Conservation (phyloP, 1,140 invertebrate genomes). For the Platorchestia sp. region DNA sequence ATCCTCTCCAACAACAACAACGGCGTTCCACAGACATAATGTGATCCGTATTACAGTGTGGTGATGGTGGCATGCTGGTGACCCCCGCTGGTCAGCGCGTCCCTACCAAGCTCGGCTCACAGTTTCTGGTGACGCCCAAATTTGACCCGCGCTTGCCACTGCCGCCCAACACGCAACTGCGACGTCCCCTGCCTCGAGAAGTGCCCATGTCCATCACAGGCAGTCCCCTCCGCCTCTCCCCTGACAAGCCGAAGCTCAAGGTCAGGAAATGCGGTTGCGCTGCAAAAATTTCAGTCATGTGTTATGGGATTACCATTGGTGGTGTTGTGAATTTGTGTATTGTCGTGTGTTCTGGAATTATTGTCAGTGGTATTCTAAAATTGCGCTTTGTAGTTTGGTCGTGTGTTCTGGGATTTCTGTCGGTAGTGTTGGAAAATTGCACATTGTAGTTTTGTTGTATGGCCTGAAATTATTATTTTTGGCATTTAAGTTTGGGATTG, state of each 20-base stretch:
- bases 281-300: not conserved
- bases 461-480: too few species aligned
- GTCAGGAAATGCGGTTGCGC: not conserved
- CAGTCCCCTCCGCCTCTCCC: constrained; percentile 9
- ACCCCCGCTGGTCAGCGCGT: constrained; percentile 27
- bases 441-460: too few species aligned
- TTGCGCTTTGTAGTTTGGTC: not conserved
- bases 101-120: not conserved
- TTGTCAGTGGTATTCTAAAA: not conserved
- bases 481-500: too few species aligned
- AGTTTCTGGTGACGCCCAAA: constrained; percentile 4
- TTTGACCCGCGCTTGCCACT: constrained; percentile 10
- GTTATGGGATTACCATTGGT: not conserved
- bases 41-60: too few species aligned
- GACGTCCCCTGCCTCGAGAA: constrained; percentile 19
- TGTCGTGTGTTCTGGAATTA: not conserved
- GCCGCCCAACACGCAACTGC: constrained; percentile 37
- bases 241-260: constrained; percentile 29
- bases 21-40: too few species aligned
- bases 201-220: constrained; percentile 35
- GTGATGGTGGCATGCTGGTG: not conserved
- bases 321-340: not conserved
- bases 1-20: too few species aligned
- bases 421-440: too few species aligned
- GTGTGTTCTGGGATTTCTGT: not conserved